These are phyloP conservation scores for Gari tellinella DNA, from an alignment of 2,888 invertebrate genomes.

Conservation along the genomic window DNA sequence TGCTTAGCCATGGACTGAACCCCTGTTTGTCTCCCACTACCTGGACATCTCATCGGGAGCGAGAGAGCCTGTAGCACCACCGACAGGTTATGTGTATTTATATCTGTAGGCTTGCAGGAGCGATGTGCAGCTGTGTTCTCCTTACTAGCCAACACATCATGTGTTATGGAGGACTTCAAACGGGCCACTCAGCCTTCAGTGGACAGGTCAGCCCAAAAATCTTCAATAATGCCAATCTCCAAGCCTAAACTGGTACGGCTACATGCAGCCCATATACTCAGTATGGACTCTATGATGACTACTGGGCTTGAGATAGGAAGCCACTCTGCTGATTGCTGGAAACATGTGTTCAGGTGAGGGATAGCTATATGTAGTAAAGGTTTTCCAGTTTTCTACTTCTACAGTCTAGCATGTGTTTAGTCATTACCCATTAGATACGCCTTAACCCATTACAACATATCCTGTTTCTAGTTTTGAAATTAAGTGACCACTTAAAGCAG, in stretches of 20 bases:
- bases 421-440: too few relatives aligned
- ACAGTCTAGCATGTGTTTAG: too few relatives aligned
- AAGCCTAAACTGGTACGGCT: constrained; percentile 86
- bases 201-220: constrained; percentile 35
- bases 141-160: constrained; percentile 94
- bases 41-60: too few relatives aligned
- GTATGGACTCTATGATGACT: constrained; percentile 95
- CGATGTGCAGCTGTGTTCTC: constrained; percentile 96
- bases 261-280: constrained; percentile 94
- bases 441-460: too few relatives aligned
- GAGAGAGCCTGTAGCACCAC: too few relatives aligned
- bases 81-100: too few relatives aligned
- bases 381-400: too few relatives aligned
- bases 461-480: too few relatives aligned
- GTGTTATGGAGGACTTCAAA: constrained; percentile 87
- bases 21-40: too few relatives aligned
- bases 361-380: too few relatives aligned
- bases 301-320: constrained; percentile 95
- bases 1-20: too few relatives aligned
- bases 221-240: constrained; percentile 53
- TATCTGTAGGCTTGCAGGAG: constrained; percentile 90
- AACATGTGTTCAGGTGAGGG: constrained; percentile 92
- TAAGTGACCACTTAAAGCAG: too few relatives aligned
- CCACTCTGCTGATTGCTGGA: constrained; percentile 97
- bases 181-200: constrained; percentile 56